Evolutionary conservation across 2,888 invertebrate genomes (phyloP).

Genomic region (Portevinia maculata): DNA sequence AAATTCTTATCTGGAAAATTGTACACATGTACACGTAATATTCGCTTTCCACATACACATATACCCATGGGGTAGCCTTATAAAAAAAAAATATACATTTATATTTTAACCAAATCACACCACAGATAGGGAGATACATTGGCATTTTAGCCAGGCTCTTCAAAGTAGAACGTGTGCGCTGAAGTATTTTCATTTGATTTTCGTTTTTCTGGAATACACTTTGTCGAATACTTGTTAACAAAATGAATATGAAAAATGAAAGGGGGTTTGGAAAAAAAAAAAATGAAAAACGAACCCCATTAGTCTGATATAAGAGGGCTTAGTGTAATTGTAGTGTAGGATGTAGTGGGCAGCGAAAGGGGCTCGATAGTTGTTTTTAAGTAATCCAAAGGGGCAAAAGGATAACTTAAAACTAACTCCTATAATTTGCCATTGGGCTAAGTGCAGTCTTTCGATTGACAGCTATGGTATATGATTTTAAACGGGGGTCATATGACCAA

Average conservation of each 20-base stretch:
- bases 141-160: slow-evolving; percentile 30
- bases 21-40: slow-evolving; percentile 59
- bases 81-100: slow-evolving; percentile 3
- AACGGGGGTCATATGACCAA: too few relatives aligned
- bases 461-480: background rate
- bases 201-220: slow-evolving; percentile 72
- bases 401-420: slow-evolving; percentile 5
- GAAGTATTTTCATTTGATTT: slow-evolving; percentile 70
- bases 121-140: slow-evolving; percentile 38
- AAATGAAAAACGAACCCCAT: slow-evolving; percentile 7
- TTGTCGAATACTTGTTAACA: slow-evolving; percentile 63
- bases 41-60: slow-evolving; percentile 46
- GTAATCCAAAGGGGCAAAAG: too few relatives aligned
- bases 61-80: slow-evolving; percentile 42
- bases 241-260: slow-evolving; percentile 38
- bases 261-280: background rate
- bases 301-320: slow-evolving; percentile 12
- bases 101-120: slow-evolving; percentile 48
- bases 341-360: slow-evolving; percentile 11
- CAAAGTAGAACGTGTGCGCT: slow-evolving; percentile 25
- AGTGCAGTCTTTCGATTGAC: background rate
- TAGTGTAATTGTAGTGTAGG: background rate
- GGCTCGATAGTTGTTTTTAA: slow-evolving; percentile 22
- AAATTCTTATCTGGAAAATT: slow-evolving; percentile 72
- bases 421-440: background rate